Percentiles rank a stretch among this genome's conserved stretches.
Conservation (phyloP, 2,113 vertebrate species). For the Chamaea fasciata region DNA sequence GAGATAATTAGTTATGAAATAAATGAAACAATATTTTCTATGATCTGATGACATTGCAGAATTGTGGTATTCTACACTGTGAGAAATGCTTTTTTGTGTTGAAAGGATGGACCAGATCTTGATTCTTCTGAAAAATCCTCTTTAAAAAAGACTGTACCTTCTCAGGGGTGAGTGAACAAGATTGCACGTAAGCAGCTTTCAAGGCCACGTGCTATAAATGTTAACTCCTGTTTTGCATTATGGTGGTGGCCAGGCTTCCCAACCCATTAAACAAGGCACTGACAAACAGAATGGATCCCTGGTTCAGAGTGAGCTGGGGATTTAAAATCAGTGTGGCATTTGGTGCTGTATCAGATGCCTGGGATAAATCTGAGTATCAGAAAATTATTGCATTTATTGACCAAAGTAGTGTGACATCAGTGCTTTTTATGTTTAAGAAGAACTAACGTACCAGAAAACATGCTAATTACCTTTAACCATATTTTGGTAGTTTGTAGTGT, state of each 20-base stretch:
- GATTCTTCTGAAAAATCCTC: not conserved
- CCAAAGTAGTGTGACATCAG: not conserved
- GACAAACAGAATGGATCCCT: rapidly evolving
- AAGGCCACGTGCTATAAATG: not conserved
- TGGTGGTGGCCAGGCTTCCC: not conserved
- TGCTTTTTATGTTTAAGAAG: not conserved
- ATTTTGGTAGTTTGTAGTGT: not conserved
- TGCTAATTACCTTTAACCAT: not conserved
- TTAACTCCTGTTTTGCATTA: not conserved
- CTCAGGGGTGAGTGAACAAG: not conserved
- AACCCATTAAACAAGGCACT: not conserved
- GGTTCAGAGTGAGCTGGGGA: not conserved
- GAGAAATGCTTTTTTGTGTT: not conserved
- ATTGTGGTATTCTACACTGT: not conserved
- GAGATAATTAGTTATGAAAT: not conserved
- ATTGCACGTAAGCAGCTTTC: not conserved
- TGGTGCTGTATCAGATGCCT: not conserved
- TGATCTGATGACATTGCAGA: not conserved
- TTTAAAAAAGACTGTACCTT: not conserved
- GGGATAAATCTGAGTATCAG: not conserved
- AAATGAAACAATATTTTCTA: not conserved
- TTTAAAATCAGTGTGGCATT: not conserved
- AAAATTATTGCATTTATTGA: not conserved
- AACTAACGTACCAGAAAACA: rapidly evolving
- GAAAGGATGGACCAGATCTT: not conserved